Base-by-base conservation (phyloP, 1,140 invertebrate species). In the Galleria mellonella region DNA sequence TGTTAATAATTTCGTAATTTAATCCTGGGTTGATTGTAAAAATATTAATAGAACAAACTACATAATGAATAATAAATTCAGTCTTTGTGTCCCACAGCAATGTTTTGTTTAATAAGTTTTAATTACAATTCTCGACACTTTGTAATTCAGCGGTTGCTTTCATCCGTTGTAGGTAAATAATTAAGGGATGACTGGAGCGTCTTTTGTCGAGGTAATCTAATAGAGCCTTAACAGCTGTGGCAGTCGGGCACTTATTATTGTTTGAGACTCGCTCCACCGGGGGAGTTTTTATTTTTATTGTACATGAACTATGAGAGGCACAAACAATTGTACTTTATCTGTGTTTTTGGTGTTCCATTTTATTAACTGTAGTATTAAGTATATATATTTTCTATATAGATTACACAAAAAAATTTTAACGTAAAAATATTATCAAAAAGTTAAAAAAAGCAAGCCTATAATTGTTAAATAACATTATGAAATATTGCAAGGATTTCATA, bases 191-290 rank as follows among this genome's bases (percentile, higher is more conserved):
- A 62, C 31, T 36, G 15, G 42, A 39, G 28, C 36, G 51, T 41
- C 54, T 57, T 57, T 58, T 52, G 55, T 55, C 35, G 44, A 57
- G 51, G 51, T 55, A 55, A 62, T 48, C 38, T 43, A 55, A 55
- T 58, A 54, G 32, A 51, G 39, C 33, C 27, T 23, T 23, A 23
- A 23, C 17, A 23, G 17, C 17, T 3, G 17, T 23, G 17, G 17
- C n/a, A 14, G 29, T 4, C 28, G 42, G 38, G 36, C 47, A 33
- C 40, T 57, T 55, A 40, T 55, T 49, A 52, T 47, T 61, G 50
- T 53, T 61, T 47, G 17, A 50, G 9, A 38, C 9, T 0, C 6
- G 17, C 17, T 6, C 17, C 17, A 6, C 2, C 17, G 6, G 45
- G 9, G 23, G 43, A 29, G 36, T 17, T 33, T 45, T 45, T 36